These are phyloP conservation scores for Perca flavescens DNA, from an alignment of 2,113 vertebrate genomes.

Conservation along the genomic window DNA sequence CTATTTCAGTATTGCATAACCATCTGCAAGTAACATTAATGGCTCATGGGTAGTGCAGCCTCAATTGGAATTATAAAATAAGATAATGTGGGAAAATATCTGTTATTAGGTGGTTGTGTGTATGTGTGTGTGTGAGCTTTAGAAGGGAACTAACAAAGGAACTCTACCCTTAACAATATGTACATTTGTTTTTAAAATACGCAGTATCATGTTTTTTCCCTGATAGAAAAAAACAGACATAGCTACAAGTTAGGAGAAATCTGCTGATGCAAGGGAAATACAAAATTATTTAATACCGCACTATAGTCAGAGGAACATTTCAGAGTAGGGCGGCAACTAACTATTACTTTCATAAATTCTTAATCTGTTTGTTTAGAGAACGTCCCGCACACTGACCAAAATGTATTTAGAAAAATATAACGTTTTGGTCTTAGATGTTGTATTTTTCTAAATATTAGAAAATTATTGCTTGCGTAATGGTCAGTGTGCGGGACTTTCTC, in stretches of 20 bases:
- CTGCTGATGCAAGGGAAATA: not conserved
- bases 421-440: too few relatives aligned
- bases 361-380: not conserved
- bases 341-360: not conserved
- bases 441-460: too few relatives aligned
- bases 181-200: not conserved
- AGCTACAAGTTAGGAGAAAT: not conserved
- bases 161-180: not conserved
- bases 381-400: too few relatives aligned
- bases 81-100: conserved; percentile 45
- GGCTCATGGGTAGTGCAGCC: conserved; percentile 43
- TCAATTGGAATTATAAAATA: conserved; percentile 53
- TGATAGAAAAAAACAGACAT: not conserved
- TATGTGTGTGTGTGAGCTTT: not conserved
- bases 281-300: not conserved
- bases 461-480: too few relatives aligned
- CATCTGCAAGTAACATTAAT: conserved; percentile 67
- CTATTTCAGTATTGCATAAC: conserved; percentile 56
- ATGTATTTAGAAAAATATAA: too few relatives aligned
- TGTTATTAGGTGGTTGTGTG: conserved; percentile 35
- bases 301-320: not conserved
- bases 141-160: conserved; percentile 8
- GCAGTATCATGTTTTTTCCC: not conserved
- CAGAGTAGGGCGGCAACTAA: not conserved
- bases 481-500: too few relatives aligned